Base-by-base conservation (phyloP, 2,888 invertebrate genomes). In the Branchipolynoe longqiensis region DNA sequence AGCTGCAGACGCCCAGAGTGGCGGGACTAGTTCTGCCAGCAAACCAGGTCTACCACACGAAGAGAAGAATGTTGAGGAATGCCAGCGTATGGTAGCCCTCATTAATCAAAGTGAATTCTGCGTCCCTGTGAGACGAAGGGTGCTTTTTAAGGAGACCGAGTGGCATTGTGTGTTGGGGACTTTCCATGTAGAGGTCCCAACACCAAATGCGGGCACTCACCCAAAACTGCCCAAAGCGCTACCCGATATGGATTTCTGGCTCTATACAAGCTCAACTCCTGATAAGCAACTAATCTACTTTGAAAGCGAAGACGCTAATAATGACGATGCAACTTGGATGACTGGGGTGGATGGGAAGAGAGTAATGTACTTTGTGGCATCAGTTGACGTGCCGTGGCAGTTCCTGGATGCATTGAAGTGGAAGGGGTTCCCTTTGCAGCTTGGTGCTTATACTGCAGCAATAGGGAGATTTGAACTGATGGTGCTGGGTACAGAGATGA, bases 271-370 rank as follows among this genome's bases (percentile, higher is more conserved):
- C 87, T 82, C 88, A 58, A 87, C 87, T 14, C 88, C 88, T n/a
- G 87, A 88, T 48, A 89, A 89, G 38, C 90, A 90, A 87, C 89
- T 93, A 85, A 74, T 93, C 4, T 92, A 92, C 85, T 92, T 90
- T 89, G 92, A 93, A 87, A 87, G 88, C 31, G 48, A 78, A 12
- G 78, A 83, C 33, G 89, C 69, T 12, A 64, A 78, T n/a, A 33
- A 48, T 28, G 36, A 56, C 14, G 54, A 48, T n/a, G n/a, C n/a
- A n/a, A n/a, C n/a, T n/a, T n/a, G n/a, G 1, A 28, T 56, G 14
- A 48, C 83, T 40, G 89, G 14, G 38, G n/a, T 59, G 22, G 78
- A 33, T n/a, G 41, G 48, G 41, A 38, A 54, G 33, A 54, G 58
- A 31, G 33, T 82, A 12, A 73, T 86, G 12, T 84, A 78, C 28